A percentile compares a stretch with the other conserved stretches of the same genome.
phyloP scores from a whole-genome alignment of 2,113 vertebrate species.

The Mus musculus region DNA sequence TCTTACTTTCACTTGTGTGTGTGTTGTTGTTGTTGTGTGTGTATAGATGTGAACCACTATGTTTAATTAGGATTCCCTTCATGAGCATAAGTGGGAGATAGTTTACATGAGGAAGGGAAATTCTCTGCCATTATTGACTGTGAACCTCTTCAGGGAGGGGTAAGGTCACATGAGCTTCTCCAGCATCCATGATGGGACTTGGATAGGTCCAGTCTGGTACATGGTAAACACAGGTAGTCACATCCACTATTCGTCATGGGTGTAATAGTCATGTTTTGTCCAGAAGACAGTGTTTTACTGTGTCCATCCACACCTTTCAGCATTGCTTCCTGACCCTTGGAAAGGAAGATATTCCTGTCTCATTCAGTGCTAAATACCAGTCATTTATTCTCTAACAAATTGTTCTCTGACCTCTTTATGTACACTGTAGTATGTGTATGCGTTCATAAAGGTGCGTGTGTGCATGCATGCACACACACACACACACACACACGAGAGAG shows the following conservation, averaged over 20 bases:
- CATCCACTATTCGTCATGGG: not conserved
- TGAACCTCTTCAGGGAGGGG: not conserved
- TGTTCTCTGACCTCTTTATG: not conserved
- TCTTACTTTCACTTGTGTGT: not conserved
- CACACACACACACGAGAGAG: not conserved
- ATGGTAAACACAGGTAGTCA: fast-evolving
- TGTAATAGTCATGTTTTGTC: not conserved
- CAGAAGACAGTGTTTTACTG: not conserved
- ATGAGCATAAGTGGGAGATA: not conserved
- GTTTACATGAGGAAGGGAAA: not conserved
- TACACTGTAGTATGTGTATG: not conserved
- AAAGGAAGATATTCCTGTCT: not conserved
- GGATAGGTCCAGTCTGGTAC: not conserved
- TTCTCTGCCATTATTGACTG: not conserved
- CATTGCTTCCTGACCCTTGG: not conserved
- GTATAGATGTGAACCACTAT: not conserved
- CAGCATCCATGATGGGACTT: not conserved
- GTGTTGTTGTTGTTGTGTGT: not conserved
- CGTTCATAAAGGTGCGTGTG: not conserved
- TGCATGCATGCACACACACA: not conserved
- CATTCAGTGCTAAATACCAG: not conserved
- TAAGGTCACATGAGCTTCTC: not conserved
- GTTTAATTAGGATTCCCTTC: not conserved
- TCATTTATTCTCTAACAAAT: not conserved
- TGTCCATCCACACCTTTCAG: not conserved